phyloP scores from a whole-genome alignment of 2,888 invertebrate species.

The Bimastos eiseni region DNA sequence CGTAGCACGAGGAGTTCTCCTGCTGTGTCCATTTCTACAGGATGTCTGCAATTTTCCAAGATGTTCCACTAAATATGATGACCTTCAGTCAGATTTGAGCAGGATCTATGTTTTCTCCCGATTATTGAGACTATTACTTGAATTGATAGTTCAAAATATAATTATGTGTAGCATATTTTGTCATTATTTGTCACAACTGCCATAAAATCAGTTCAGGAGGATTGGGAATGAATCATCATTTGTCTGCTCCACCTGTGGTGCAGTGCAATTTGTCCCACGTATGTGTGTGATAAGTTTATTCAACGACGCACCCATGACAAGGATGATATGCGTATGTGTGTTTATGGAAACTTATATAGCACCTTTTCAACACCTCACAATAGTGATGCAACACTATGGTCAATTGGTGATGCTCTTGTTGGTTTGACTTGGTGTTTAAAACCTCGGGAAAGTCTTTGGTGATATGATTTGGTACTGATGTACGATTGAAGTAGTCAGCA shows the following conservation, averaged over 20 bases:
- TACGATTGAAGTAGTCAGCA: too few relatives aligned
- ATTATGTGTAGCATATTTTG: neutral
- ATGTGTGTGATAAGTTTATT: too few relatives aligned
- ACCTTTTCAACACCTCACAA: too few relatives aligned
- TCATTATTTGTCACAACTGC: neutral
- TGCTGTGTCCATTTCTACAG: neutral
- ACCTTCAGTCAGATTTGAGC: conserved; percentile 3
- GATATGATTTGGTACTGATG: too few relatives aligned
- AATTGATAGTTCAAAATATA: neutral
- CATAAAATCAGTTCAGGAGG: neutral
- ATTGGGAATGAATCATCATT: neutral
- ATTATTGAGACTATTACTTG: neutral
- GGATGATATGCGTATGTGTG: too few relatives aligned
- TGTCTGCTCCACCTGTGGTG: neutral
- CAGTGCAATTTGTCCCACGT: neutral
- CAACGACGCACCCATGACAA: too few relatives aligned
- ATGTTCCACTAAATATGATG: neutral
- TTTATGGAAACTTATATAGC: too few relatives aligned
- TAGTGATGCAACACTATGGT: too few relatives aligned
- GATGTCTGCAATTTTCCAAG: neutral
- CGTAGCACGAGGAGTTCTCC: neutral
- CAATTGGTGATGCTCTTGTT: too few relatives aligned
- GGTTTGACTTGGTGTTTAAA: too few relatives aligned
- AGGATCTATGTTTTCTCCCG: neutral
- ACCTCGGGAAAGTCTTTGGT: too few relatives aligned